Conservation (phyloP, 2,888 invertebrate genomes). For the Ennomos fuscantarius region DNA sequence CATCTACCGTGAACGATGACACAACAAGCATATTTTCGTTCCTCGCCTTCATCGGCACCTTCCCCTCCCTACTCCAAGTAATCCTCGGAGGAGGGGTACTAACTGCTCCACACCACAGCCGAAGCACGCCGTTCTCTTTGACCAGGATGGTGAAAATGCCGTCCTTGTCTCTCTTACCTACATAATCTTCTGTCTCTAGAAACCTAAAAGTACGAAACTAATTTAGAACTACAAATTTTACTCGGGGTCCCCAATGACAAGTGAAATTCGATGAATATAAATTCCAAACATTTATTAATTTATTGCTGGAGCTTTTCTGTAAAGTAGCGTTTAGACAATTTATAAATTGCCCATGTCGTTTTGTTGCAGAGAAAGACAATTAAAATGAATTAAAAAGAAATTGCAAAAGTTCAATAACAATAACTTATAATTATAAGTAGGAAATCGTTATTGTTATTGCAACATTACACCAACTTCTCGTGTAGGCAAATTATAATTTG, state of each 20-base stretch:
- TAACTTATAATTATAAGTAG: too few species aligned
- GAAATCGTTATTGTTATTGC: too few species aligned
- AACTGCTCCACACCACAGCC: constrained; percentile 87
- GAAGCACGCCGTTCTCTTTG: constrained; percentile 66
- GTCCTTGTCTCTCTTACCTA: constrained; percentile 65
- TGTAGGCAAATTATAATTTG: too few species aligned
- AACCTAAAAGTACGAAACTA: constrained; percentile 55
- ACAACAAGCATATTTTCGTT: constrained; percentile 69
- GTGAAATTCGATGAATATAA: constrained; percentile 3
- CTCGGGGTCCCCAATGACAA: neutral
- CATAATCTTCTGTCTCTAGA: constrained; percentile 72
- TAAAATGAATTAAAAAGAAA: too few species aligned
- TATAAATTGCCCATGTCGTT: too few species aligned
- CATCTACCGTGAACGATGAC: constrained; percentile 65
- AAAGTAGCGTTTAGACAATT: too few species aligned
- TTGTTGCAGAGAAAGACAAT: too few species aligned
- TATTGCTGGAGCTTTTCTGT: too few species aligned
- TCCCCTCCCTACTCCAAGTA: constrained; percentile 83
- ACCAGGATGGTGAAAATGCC: constrained; percentile 66
- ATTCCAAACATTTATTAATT: constrained; percentile 3
- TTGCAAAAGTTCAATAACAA: too few species aligned
- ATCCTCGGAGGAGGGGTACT: constrained; percentile 86
- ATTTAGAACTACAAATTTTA: neutral
- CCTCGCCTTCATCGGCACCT: constrained; percentile 70
- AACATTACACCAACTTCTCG: too few species aligned